These are phyloP conservation scores for Campaea margaritaria DNA, from an alignment of 2,888 invertebrate species.

Conservation along the genomic window DNA sequence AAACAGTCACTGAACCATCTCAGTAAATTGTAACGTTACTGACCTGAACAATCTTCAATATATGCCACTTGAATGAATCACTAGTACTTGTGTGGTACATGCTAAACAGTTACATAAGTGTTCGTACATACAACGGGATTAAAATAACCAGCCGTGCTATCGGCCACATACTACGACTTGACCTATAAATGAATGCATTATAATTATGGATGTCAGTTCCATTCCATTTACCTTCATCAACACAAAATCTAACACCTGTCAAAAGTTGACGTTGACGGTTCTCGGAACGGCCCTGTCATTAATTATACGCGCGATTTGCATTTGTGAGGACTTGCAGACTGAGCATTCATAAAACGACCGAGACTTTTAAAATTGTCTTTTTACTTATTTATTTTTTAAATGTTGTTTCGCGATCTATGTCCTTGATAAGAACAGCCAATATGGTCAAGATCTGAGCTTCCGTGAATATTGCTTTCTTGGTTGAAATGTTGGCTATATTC, in stretches of 20 bases:
- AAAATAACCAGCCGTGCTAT: conserved; percentile 26
- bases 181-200: conserved; percentile 40
- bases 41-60: conserved; percentile 31
- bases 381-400: conserved; percentile 8
- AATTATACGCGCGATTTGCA: conserved; percentile 41
- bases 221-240: conserved; percentile 55
- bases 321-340: conserved; percentile 36
- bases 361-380: conserved; percentile 21
- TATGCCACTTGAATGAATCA: conserved; percentile 34
- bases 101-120: conserved; percentile 33
- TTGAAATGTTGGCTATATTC: conserved; percentile 35
- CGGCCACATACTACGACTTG: conserved; percentile 27
- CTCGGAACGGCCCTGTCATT: conserved; percentile 43
- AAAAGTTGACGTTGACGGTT: conserved; percentile 46
- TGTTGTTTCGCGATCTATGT: conserved; percentile 33
- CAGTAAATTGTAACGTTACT: conserved; percentile 33
- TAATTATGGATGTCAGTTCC: conserved; percentile 49
- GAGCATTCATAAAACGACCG: conserved; percentile 27
- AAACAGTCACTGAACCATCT: conserved; percentile 19
- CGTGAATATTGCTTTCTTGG: conserved; percentile 47
- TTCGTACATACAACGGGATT: conserved; percentile 33
- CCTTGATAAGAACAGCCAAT: conserved; percentile 34
- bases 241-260: conserved; percentile 53
- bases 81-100: conserved; percentile 19
- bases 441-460: conserved; percentile 33